A percentile compares a stretch with the other conserved stretches of the same genome.
Conservation (phyloP, 1,140 invertebrate species). For the Orussus abietinus region DNA sequence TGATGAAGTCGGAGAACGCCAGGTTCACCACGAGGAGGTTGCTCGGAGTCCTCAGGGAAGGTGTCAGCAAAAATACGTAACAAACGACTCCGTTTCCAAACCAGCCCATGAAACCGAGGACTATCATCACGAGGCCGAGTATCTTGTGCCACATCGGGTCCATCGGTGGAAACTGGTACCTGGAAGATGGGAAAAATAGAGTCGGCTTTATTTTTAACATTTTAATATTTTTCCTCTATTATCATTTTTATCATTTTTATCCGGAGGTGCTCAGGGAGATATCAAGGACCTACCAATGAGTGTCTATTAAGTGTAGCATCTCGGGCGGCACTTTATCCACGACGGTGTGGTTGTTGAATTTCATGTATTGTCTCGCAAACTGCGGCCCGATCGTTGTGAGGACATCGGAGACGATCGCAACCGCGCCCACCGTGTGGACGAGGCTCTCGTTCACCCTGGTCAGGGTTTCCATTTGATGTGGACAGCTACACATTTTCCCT, state of each 20-base stretch:
- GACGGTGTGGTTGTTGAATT: constrained; percentile 63
- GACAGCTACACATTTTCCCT: no score
- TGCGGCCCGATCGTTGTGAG: constrained; percentile 16
- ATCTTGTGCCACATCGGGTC: constrained; percentile 76
- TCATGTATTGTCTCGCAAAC: constrained; percentile 16
- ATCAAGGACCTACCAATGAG: constrained; percentile 67
- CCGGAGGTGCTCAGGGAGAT: no score
- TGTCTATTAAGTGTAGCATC: constrained; percentile 69
- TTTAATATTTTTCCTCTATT: no score
- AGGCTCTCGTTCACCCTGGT: no score
- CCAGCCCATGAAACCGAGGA: constrained; percentile 69
- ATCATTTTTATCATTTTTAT: no score
- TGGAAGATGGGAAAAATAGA: constrained; percentile 11
- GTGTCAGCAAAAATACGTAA: constrained; percentile 77
- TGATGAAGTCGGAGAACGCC: constrained; percentile 82
- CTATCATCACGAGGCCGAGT: constrained; percentile 70
- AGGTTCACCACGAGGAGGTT: constrained; percentile 83
- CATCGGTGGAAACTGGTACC: constrained; percentile 70
- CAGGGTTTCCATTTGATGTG: no score
- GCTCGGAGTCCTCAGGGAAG: constrained; percentile 74
- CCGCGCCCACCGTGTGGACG: constrained; percentile 5
- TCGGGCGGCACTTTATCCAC: constrained; percentile 70
- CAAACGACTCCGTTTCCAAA: constrained; percentile 81
- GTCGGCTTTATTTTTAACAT: no score
- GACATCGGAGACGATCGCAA: constrained; percentile 6